Evolutionary conservation across 2,113 vertebrate species (phyloP), one percentile per base, ranked within the genome.

Genomic region (Struthio camelus): DNA sequence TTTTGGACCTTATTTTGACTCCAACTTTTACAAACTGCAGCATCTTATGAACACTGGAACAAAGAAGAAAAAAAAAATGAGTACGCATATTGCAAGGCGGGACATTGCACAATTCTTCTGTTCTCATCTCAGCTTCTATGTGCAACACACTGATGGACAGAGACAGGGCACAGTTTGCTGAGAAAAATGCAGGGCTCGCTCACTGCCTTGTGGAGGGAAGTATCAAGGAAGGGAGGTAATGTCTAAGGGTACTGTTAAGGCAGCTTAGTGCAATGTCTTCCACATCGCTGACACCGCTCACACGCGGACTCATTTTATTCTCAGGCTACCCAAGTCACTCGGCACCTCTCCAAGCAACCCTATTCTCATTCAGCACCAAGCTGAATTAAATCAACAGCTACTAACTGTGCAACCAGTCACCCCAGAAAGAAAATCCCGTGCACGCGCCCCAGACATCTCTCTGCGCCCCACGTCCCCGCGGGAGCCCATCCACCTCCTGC

Each of bases 61-160:
- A 48, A 30, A 30, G 14, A 56, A 56, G 30, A 51, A 25, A 12
- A 24, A n/a, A 48, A 58, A 28, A 30, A 18, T 40, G 15, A 24
- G 40, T 22, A 51, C 46, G 10, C 32, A 32, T 48, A 48, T 3
- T 11, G 11, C 73, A 8, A 6, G 18, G 32, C 0, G 4, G 32
- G 27, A 34, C 38, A 9, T 4, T 10, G 4, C 67, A 25, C 30
- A 4, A 4, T 3, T 23, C 24, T 5, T 10, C 61, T 59, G 44
- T 2, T 23, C 76, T 28, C 27, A 14, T 1, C 67, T 1, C 2
- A 25, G 25, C 32, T 46, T 8, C 10, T 0, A 2, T 0, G 4
- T 11, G 25, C 2, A 18, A 2, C 3, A 6, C 18, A 1, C 0
- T 44, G 5, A 16, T 46, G 44, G 44, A 46, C 44, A 46, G 54